Evolutionary conservation across 2,888 invertebrate genomes (phyloP).

Genomic region (Atherix ibis): DNA sequence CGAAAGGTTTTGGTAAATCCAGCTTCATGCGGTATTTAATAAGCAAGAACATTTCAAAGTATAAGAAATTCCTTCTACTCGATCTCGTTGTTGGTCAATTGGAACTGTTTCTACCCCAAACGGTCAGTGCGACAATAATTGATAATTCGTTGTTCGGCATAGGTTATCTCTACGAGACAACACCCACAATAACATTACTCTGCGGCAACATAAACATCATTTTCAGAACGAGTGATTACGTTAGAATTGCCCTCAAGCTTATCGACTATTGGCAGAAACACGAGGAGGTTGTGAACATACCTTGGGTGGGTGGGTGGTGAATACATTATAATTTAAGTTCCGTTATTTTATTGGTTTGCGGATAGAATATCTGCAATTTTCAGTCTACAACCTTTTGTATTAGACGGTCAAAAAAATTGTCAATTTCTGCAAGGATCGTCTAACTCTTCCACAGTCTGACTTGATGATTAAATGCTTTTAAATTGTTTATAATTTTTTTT

Average conservation of each 20-base stretch:
- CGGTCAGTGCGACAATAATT: conserved; percentile 53
- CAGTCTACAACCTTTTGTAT: too few species aligned
- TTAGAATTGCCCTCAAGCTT: conserved; percentile 40
- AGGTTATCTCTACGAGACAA: conserved; percentile 54
- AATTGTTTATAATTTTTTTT: too few species aligned
- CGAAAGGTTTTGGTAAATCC: conserved; percentile 79
- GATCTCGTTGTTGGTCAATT: conserved; percentile 90
- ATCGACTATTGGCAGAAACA: conserved; percentile 33
- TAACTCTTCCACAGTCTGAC: too few species aligned
- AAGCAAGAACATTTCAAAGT: conserved; percentile 43
- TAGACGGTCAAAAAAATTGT: too few species aligned
- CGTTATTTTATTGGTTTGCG: too few species aligned
- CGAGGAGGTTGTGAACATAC: conserved; percentile 34
- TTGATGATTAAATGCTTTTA: too few species aligned
- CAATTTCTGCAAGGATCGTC: too few species aligned
- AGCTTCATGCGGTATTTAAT: conserved; percentile 58
- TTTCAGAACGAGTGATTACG: conserved; percentile 44
- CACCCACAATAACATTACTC: conserved; percentile 28
- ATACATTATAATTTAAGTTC: too few species aligned
- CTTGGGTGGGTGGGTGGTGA: too few species aligned
- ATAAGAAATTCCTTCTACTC: conserved; percentile 46
- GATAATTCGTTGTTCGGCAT: conserved; percentile 58
- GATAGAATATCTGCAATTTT: too few species aligned
- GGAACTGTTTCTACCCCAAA: conserved; percentile 74
- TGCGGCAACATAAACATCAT: conserved; percentile 51